phyloP scores from a whole-genome alignment of 2,113 vertebrate genomes.

The Brachionichthys hirsutus region DNA sequence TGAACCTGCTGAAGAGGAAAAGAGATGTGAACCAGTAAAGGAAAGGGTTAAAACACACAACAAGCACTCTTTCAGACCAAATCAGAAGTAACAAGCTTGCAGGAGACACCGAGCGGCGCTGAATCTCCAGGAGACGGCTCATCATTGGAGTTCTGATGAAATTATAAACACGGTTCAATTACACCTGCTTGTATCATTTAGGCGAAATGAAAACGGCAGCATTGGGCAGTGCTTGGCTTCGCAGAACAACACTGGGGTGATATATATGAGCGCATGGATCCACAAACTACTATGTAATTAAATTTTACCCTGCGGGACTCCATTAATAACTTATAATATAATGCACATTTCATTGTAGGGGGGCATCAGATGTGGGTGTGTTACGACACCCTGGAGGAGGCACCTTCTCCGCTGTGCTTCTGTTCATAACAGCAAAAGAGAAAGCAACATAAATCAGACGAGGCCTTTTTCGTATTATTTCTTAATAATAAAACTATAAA shows the following conservation, averaged over 20 bases:
- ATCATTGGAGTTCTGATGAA: slow-evolving; percentile 67
- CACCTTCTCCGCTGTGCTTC: slow-evolving; percentile 1
- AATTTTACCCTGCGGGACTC: slow-evolving; percentile 70
- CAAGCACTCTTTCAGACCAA: background rate
- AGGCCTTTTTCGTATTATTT: slow-evolving; percentile 41
- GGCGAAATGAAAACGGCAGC: slow-evolving; percentile 64
- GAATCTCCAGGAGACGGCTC: slow-evolving; percentile 47
- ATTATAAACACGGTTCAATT: slow-evolving; percentile 64
- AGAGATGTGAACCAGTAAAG: no score
- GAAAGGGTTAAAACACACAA: background rate
- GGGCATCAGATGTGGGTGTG: slow-evolving; percentile 55
- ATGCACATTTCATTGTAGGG: slow-evolving; percentile 75
- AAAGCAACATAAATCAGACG: slow-evolving; percentile 48
- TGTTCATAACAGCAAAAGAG: slow-evolving; percentile 47
- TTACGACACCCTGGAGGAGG: slow-evolving; percentile 57
- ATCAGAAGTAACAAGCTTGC: slow-evolving; percentile 3
- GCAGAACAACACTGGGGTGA: slow-evolving; percentile 54
- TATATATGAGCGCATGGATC: slow-evolving; percentile 25
- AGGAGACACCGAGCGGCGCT: background rate
- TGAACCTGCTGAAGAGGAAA: no score
- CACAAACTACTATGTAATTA: slow-evolving; percentile 73
- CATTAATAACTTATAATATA: slow-evolving; percentile 77
- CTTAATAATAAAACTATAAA: slow-evolving; percentile 12
- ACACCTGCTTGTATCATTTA: slow-evolving; percentile 57
- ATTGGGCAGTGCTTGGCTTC: slow-evolving; percentile 32